phyloP scores from a whole-genome alignment of 1,140 invertebrate genomes.

The Acyrthosiphon pisum region DNA sequence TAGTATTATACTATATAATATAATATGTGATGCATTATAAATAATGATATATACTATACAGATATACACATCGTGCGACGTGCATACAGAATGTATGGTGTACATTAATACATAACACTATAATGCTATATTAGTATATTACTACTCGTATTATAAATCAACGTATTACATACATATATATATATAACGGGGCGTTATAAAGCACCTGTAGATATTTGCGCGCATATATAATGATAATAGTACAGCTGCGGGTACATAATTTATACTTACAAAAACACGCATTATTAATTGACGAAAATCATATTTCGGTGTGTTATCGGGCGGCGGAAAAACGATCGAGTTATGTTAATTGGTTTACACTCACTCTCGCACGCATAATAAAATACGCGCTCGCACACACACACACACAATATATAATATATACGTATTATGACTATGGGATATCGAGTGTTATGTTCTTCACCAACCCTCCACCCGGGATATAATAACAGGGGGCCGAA shows the following conservation, averaged over 20 bases:
- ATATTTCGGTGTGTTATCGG: conserved; percentile 23
- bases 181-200: background rate
- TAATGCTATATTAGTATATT: no score
- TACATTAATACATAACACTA: no score
- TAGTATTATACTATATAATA: background rate
- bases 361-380: conserved; percentile 14
- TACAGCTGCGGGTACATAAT: background rate
- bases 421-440: background rate
- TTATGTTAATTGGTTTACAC: conserved; percentile 50
- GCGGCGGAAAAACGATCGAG: conserved; percentile 40
- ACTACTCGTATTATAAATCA: background rate
- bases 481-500: conserved; percentile 42
- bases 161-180: background rate
- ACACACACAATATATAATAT: background rate
- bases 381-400: background rate
- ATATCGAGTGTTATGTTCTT: conserved; percentile 14
- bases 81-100: background rate
- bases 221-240: background rate
- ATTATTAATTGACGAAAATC: conserved; percentile 38
- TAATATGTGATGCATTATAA: background rate
- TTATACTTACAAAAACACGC: background rate
- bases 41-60: background rate
- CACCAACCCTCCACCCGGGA: background rate
- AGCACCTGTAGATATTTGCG: background rate
- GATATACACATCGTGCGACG: background rate